phyloP scores from a whole-genome alignment of 2,113 vertebrate species.

The Trinectes maculatus region DNA sequence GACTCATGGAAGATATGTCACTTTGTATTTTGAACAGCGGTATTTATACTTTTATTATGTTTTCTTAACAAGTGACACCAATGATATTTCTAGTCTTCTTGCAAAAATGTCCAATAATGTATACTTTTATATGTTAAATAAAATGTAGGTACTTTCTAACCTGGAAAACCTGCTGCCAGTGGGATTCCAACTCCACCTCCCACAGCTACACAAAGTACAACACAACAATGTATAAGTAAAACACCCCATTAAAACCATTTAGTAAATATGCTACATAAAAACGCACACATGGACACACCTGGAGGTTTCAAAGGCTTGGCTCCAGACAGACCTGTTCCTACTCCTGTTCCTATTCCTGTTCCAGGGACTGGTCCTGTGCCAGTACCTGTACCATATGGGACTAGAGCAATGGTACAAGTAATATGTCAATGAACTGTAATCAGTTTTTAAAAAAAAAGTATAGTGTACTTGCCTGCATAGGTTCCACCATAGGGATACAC shows the following conservation, averaged over 20 bases:
- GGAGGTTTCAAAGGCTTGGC: slow-evolving; percentile 77
- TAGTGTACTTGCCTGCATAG: slow-evolving; percentile 51
- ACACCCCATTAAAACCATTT: not conserved
- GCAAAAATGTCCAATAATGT: not conserved
- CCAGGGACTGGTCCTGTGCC: slow-evolving; percentile 45
- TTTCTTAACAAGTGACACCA: not conserved
- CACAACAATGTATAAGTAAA: not conserved
- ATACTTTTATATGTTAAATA: not conserved
- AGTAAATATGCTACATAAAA: not conserved
- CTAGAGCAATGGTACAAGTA: slow-evolving; percentile 29
- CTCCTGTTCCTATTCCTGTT: slow-evolving; percentile 9
- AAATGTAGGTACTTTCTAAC: slow-evolving; percentile 27
- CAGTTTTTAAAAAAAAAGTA: not conserved
- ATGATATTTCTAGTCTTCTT: not conserved
- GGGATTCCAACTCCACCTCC: slow-evolving; percentile 66
- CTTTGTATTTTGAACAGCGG: not conserved
- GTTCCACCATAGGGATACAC: slow-evolving; percentile 59
- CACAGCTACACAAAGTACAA: slow-evolving; percentile 31
- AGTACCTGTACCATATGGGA: slow-evolving; percentile 48
- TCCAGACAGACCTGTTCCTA: slow-evolving; percentile 56
- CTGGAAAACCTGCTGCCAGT: slow-evolving; percentile 64
- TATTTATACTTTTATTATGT: not conserved
- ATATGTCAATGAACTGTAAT: not conserved
- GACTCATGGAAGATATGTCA: not conserved
- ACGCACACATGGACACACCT: slow-evolving; percentile 49